A percentile compares a stretch with the other conserved stretches of the same genome.
These are phyloP conservation scores for Zophobas atratus DNA, from an alignment of 1,140 invertebrate species.

Conservation along the genomic window DNA sequence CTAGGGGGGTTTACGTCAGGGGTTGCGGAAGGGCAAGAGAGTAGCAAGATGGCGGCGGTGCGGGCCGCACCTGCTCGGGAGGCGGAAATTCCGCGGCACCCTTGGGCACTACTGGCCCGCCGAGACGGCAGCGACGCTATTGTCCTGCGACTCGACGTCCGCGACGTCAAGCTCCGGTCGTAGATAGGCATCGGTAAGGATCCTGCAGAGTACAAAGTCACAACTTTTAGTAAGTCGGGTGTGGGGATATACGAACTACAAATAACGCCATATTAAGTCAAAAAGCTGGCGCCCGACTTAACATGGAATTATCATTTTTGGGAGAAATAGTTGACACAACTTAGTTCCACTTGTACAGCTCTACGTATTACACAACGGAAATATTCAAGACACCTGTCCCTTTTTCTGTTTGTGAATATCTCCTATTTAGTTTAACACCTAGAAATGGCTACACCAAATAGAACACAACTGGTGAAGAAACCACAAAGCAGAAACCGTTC, in stretches of 20 bases:
- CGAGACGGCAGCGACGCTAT: constrained; percentile 74
- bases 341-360: too few relatives aligned
- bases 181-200: constrained; percentile 65
- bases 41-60: constrained; percentile 91
- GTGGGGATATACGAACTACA: too few relatives aligned
- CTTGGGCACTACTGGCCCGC: constrained; percentile 73
- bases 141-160: constrained; percentile 79
- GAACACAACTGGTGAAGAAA: constrained; percentile 14
- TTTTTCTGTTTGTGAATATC: constrained; percentile 4
- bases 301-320: too few relatives aligned
- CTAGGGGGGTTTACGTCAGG: constrained; percentile 22
- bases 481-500: neutral
- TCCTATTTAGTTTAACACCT: neutral
- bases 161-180: constrained; percentile 73
- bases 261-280: too few relatives aligned
- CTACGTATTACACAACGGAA: too few relatives aligned
- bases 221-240: too few relatives aligned
- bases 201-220: constrained; percentile 61
- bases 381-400: too few relatives aligned
- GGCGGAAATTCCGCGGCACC: constrained; percentile 73
- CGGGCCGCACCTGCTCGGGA: constrained; percentile 91
- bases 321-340: too few relatives aligned
- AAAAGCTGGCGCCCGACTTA: too few relatives aligned
- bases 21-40: constrained; percentile 78
- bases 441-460: constrained; percentile 36